Percentiles rank a stretch among this genome's conserved stretches.
Conservation (phyloP, 2,888 invertebrate genomes). For the Lasioglossum villosulum region DNA sequence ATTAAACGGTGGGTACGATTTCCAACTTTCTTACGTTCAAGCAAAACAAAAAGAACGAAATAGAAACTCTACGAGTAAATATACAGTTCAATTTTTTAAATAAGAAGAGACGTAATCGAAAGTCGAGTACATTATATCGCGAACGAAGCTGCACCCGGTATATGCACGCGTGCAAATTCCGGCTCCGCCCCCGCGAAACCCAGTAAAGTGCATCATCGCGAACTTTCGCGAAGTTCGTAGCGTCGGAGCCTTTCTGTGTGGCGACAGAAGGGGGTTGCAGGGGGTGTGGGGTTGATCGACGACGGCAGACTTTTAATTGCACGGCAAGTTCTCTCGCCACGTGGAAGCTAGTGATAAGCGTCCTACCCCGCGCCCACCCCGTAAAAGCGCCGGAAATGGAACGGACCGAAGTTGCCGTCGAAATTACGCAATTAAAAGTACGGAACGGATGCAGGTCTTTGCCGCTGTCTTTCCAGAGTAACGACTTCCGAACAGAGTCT, state of each 20-base stretch:
- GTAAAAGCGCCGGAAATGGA: slow-evolving; percentile 49
- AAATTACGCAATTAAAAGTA: slow-evolving; percentile 73
- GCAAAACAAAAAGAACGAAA: too few relatives aligned
- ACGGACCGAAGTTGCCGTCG: slow-evolving; percentile 64
- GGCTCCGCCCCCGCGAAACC: slow-evolving; percentile 37
- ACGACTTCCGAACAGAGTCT: slow-evolving; percentile 36
- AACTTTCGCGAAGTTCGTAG: slow-evolving; percentile 53
- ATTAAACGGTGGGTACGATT: not conserved
- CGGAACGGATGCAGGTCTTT: slow-evolving; percentile 48
- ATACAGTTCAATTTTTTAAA: too few relatives aligned
- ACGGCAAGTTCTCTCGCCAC: slow-evolving; percentile 63
- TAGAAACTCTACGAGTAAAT: too few relatives aligned
- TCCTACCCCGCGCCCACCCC: not conserved
- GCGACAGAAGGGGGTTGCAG: slow-evolving; percentile 57
- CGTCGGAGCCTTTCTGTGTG: slow-evolving; percentile 54
- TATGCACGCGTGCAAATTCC: slow-evolving; percentile 2
- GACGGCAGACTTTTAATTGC: slow-evolving; percentile 81
- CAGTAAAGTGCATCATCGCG: slow-evolving; percentile 41
- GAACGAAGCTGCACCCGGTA: not conserved
- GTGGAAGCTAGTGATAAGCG: slow-evolving; percentile 70
- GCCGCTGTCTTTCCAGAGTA: slow-evolving; percentile 53
- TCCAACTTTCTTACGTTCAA: too few relatives aligned
- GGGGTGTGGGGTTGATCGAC: slow-evolving; percentile 60
- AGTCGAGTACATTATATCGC: too few relatives aligned
- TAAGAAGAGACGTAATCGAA: too few relatives aligned